Evolutionary conservation across 64 coral and sea anemone genomes (phyloP), one percentile per base, ranked within the genome.

Genomic region (Stichodactyla mertensii): DNA sequence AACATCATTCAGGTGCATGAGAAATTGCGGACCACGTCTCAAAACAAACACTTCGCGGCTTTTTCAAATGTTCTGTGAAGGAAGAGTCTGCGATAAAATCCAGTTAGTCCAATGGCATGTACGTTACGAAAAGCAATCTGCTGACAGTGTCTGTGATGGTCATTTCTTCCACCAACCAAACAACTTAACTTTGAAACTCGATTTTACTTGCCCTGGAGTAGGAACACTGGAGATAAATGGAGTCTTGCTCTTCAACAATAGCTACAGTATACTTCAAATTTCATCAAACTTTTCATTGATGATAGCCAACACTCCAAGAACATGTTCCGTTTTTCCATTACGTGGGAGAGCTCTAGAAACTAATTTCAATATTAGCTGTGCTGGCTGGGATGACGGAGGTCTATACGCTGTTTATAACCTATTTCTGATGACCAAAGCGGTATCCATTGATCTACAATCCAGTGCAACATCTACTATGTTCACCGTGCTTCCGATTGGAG

Each of bases 351-450:
- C 56, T 19, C 80, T 90, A 23, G 62, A 59, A 36, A 90, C 88
- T 15, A 51, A 16, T 51, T 90, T 84, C 61, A 85, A 90, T 71
- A 78, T 90, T 19, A 77, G 64, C 18, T 90, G 88, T 60, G 6
- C 61, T 18, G 88, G 88, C 4, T 90, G 88, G 88, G 16, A 10
- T 51, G 88, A 90, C 69, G 88, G 84, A 28, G 88, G 77, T 45
- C 11, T 77, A 18, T 83, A 64, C 2, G 19, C 83, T 71, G 61
- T 8, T 5, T 83, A 89, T 28, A 66, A 83, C 28, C 71, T 71
- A 71, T 82, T 61, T 19, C 83, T 83, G 16, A 89, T 52, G 26
- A 83, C 88, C 15, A 57, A 54, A 51, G 79, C 15, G 6, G 88
- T 79, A 31, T 19, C 52, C 55, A 54, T 61, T 89, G 22, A 83